Evolutionary conservation across 2,888 invertebrate genomes (phyloP).

Genomic region (Glyphotaelius pellucidus): DNA sequence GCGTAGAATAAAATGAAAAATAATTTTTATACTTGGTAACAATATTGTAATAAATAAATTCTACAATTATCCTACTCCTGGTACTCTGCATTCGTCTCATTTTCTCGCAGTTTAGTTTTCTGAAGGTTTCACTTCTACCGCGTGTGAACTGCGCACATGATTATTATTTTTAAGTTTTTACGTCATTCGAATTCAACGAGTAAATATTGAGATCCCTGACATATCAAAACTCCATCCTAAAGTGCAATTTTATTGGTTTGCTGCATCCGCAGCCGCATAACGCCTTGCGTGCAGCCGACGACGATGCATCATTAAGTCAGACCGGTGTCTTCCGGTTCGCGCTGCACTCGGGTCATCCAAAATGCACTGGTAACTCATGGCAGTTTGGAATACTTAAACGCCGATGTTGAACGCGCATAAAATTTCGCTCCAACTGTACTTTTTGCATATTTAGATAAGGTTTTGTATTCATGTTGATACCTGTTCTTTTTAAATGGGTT

Average conservation of each 20-base stretch:
- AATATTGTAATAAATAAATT: no score
- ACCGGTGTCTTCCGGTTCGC: not conserved
- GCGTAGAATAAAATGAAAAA: no score
- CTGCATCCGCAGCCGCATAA: not conserved
- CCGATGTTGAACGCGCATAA: not conserved
- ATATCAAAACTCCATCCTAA: not conserved
- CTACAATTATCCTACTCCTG: no score
- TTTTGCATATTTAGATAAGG: not conserved
- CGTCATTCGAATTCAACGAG: no score
- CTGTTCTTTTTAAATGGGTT: not conserved
- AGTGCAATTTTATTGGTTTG: not conserved
- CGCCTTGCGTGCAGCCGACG: no score
- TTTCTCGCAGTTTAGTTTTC: no score
- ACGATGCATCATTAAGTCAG: not conserved
- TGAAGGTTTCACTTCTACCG: no score
- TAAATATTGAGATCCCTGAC: no score
- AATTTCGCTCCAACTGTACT: not conserved
- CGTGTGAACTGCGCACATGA: no score
- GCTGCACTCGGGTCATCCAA: not conserved
- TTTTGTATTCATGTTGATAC: not conserved
- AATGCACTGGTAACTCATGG: not conserved
- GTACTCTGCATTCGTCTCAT: no score
- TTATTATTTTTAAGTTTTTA: no score
- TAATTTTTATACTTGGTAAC: no score
- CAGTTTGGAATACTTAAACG: not conserved